A percentile compares a stretch with the other conserved stretches of the same genome.
Evolutionary conservation across 2,797 vertebrate species (phyloP).

Genomic region (Silurus lanzhouensis): DNA sequence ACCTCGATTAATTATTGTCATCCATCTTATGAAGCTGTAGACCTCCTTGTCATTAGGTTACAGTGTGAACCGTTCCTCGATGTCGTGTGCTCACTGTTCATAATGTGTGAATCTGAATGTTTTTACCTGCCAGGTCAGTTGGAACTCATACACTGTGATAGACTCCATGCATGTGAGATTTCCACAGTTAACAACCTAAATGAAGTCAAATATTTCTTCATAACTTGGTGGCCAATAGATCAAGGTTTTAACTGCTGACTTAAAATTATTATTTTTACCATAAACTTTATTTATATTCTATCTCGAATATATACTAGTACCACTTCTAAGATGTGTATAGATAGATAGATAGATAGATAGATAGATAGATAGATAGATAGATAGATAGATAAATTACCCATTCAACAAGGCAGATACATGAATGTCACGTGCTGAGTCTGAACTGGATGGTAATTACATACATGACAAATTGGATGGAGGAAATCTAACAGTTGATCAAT

Average conservation of each 20-base stretch:
- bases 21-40: too few relatives aligned
- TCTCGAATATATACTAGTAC: neutral
- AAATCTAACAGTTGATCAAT: constrained; percentile 48
- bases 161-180: neutral
- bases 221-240: neutral
- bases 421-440: constrained; percentile 52
- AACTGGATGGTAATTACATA: constrained; percentile 59
- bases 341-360: too few relatives aligned
- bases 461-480: constrained; percentile 56
- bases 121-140: neutral
- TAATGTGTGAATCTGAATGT: too few relatives aligned
- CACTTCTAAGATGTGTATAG: neutral
- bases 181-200: too few relatives aligned
- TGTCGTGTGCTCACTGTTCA: too few relatives aligned
- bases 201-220: neutral
- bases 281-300: neutral
- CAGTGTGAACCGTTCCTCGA: neutral
- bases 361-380: too few relatives aligned
- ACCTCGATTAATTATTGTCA: neutral
- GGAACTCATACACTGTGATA: neutral
- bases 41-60: too few relatives aligned
- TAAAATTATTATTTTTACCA: neutral
- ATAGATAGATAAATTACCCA: neutral
- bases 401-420: constrained; percentile 47
- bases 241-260: neutral